Conservation (phyloP, 2,888 invertebrate genomes). For the Piscicola geometra region DNA sequence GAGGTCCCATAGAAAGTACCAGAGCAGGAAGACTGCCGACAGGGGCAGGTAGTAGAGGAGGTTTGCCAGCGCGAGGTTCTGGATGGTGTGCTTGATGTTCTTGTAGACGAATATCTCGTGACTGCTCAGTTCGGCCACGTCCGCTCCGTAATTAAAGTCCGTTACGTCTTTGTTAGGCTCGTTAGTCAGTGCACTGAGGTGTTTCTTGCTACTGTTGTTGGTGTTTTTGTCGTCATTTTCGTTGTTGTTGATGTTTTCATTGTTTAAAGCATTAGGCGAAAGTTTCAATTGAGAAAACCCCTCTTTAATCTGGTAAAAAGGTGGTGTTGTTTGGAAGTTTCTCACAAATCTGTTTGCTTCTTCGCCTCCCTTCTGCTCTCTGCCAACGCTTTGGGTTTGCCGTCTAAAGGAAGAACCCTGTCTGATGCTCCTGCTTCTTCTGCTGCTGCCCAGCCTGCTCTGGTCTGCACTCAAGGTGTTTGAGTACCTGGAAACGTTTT, state of each 20-base stretch:
- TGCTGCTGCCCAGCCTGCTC: neutral
- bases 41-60: neutral
- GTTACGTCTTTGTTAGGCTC: too few relatives aligned
- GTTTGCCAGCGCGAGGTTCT: neutral
- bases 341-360: neutral
- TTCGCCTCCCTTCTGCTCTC: neutral
- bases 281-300: too few relatives aligned
- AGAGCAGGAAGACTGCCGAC: neutral
- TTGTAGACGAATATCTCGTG: slow-evolving; percentile 1
- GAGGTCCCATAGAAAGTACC: neutral
- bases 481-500: too few relatives aligned
- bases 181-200: neutral
- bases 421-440: neutral
- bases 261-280: neutral
- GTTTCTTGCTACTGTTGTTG: neutral
- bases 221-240: neutral
- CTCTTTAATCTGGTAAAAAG: too few relatives aligned
- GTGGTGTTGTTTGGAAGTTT: neutral
- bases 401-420: neutral
- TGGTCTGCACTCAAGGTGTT: too few relatives aligned
- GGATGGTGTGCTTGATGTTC: neutral
- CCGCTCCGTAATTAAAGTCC: too few relatives aligned
- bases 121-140: neutral
- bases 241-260: neutral
- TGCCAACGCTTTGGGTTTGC: neutral